Percentiles rank a stretch among this genome's conserved stretches.
Conservation (phyloP, 1,140 invertebrate genomes). For the Cryptotermes secundus region DNA sequence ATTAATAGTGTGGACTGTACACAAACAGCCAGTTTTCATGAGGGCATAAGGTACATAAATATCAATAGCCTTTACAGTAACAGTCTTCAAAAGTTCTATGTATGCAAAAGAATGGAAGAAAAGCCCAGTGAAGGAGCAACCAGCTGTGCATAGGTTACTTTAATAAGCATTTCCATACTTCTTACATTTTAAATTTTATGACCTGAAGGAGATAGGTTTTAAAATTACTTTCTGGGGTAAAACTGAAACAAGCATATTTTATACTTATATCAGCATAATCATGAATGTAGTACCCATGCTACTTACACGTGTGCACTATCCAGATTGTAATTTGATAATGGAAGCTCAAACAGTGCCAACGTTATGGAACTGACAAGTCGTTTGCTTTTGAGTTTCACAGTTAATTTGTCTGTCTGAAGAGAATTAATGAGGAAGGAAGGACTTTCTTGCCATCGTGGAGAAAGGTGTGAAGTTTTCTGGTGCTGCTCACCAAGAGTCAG, state of each 20-base stretch:
- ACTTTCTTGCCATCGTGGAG: constrained; percentile 51
- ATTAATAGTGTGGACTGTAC: background rate
- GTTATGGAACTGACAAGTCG: constrained; percentile 55
- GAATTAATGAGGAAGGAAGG: constrained; percentile 54
- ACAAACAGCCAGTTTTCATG: background rate
- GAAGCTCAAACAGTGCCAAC: constrained; percentile 52
- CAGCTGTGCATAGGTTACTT: no score
- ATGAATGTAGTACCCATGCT: background rate
- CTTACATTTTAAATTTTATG: no score
- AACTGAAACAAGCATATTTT: no score
- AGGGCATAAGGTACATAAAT: no score
- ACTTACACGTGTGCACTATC: constrained; percentile 52
- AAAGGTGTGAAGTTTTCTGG: constrained; percentile 48
- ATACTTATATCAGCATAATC: no score
- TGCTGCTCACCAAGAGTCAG: constrained; percentile 51
- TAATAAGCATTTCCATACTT: no score
- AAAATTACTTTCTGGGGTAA: no score
- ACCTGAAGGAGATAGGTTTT: no score
- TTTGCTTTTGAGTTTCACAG: constrained; percentile 53
- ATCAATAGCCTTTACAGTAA: no score
- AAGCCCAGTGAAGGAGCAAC: no score
- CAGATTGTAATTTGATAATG: constrained; percentile 52
- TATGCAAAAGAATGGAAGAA: no score
- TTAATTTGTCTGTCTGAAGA: constrained; percentile 51
- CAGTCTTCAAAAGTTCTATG: no score